phyloP scores from a whole-genome alignment of 2,888 invertebrate species.

The Agrochola circellaris region DNA sequence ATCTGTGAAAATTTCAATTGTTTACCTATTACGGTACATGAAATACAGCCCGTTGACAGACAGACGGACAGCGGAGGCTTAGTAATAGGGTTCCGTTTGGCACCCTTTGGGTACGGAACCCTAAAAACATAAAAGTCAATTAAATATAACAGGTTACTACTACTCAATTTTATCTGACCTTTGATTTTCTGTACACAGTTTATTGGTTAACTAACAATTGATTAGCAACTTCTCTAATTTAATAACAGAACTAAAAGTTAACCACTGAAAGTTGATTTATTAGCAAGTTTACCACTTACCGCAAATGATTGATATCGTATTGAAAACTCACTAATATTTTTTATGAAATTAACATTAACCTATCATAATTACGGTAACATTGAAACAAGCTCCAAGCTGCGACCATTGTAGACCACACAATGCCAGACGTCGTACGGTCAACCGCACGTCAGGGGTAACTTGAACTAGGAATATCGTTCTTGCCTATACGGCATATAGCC shows the following conservation, averaged over 20 bases:
- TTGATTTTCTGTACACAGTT: slow-evolving; percentile 52
- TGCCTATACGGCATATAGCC: not conserved
- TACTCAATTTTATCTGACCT: slow-evolving; percentile 20
- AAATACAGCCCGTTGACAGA: too few species aligned
- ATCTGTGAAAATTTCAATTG: too few species aligned
- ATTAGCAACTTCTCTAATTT: slow-evolving; percentile 47
- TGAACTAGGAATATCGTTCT: not conserved
- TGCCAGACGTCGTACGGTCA: not conserved
- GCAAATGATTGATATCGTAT: slow-evolving; percentile 45
- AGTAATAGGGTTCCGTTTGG: too few species aligned
- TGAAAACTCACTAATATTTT: slow-evolving; percentile 26
- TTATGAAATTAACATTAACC: slow-evolving; percentile 14
- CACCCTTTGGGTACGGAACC: too few species aligned
- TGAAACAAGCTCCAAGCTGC: not conserved
- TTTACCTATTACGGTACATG: too few species aligned
- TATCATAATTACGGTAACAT: slow-evolving; percentile 6
- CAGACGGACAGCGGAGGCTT: too few species aligned
- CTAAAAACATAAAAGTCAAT: not conserved
- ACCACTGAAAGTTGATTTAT: slow-evolving; percentile 49
- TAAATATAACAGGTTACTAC: too few species aligned
- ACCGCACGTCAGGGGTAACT: not conserved
- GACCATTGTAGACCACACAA: not conserved
- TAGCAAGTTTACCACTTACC: slow-evolving; percentile 37
- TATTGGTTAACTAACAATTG: slow-evolving; percentile 40
- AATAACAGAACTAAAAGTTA: slow-evolving; percentile 48